phyloP scores from a whole-genome alignment of 2,797 vertebrate species.

The Florisuga fusca region DNA sequence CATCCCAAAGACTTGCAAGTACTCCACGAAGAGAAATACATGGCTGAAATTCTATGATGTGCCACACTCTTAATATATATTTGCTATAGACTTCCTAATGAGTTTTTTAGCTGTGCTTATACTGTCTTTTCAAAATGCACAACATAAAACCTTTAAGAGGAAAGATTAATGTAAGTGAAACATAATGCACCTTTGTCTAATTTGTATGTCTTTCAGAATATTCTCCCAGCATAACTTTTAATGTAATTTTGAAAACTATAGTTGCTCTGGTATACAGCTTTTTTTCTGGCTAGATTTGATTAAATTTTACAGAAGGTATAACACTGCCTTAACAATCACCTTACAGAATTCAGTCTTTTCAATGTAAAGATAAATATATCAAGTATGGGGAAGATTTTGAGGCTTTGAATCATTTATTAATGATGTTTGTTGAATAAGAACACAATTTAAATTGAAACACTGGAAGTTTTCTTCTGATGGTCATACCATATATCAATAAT shows the following conservation, averaged over 20 bases:
- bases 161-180: not conserved
- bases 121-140: not conserved
- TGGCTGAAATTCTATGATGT: not conserved
- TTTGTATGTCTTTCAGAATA: not conserved
- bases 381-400: not conserved
- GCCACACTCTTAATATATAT: not conserved
- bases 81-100: not conserved
- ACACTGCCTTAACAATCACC: not conserved
- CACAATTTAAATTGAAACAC: not conserved
- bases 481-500: not conserved
- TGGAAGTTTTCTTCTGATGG: not conserved
- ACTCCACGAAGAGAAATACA: not conserved
- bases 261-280: not conserved
- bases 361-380: not conserved
- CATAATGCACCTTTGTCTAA: not conserved
- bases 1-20: not conserved
- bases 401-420: not conserved
- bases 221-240: not conserved
- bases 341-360: not conserved
- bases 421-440: not conserved
- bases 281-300: not conserved
- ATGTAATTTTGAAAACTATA: rapidly evolving
- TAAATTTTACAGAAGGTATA: not conserved
- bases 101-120: not conserved
- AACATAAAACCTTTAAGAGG: not conserved